Conservation (phyloP, 2,888 invertebrate genomes). For the Herminia tarsipennalis region DNA sequence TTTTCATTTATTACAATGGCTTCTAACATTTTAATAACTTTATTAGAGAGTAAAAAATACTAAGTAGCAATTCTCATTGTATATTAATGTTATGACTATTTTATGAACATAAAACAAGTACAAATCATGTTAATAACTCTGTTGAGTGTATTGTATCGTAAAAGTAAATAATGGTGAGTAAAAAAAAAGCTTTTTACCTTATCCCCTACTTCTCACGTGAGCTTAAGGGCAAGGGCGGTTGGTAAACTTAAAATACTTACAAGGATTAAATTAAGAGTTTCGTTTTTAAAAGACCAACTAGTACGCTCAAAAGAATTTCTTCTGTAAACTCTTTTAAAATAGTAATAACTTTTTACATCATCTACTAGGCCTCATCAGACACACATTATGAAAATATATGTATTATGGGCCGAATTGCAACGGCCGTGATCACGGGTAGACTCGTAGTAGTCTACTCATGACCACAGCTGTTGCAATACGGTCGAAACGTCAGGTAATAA, state of each 20-base stretch:
- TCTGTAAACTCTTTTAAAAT: no score
- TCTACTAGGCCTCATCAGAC: no score
- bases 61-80: not conserved
- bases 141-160: conserved; percentile 41
- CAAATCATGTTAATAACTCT: conserved; percentile 30
- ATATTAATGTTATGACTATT: conserved; percentile 34
- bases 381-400: no score
- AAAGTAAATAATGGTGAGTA: conserved; percentile 50
- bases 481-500: no score
- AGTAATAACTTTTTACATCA: no score
- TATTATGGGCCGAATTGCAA: no score
- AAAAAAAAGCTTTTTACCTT: conserved; percentile 54
- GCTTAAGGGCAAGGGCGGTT: conserved; percentile 40
- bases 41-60: not conserved
- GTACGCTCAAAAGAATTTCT: no score
- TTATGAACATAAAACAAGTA: conserved; percentile 27
- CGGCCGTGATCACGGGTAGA: no score
- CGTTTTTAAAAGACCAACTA: no score
- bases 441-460: no score
- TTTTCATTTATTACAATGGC: not conserved
- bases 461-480: no score
- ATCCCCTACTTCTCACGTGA: conserved; percentile 52
- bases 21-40: not conserved
- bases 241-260: conserved; percentile 24
- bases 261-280: no score